phyloP scores from a whole-genome alignment of 2,888 invertebrate species.

The Leptopilina drosophilae region DNA sequence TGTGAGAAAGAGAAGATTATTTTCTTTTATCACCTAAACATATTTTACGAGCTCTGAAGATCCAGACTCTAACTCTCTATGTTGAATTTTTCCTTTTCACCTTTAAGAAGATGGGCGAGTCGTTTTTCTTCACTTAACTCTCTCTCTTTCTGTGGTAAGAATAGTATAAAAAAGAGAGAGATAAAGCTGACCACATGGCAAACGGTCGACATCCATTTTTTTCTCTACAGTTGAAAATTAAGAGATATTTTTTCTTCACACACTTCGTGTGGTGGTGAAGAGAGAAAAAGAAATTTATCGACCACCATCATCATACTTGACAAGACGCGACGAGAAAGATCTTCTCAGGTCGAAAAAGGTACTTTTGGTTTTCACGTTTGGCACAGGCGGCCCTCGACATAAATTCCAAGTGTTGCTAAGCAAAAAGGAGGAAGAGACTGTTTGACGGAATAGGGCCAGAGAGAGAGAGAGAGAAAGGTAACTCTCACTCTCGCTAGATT shows the following conservation, averaged over 20 bases:
- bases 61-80: background rate
- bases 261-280: too few relatives aligned
- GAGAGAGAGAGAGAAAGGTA: too few relatives aligned
- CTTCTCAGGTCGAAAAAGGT: background rate
- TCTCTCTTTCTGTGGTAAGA: too few relatives aligned
- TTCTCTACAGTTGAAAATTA: too few relatives aligned
- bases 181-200: background rate
- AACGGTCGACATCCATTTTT: background rate
- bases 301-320: too few relatives aligned
- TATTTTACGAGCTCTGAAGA: slow-evolving; percentile 20
- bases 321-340: slow-evolving; percentile 11
- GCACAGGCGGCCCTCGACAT: slow-evolving; percentile 29
- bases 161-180: too few relatives aligned
- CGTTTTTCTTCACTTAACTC: slow-evolving; percentile 21
- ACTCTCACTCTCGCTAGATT: too few relatives aligned
- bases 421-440: too few relatives aligned
- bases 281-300: background rate
- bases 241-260: too few relatives aligned
- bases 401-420: slow-evolving; percentile 25
- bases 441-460: too few relatives aligned
- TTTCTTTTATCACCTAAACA: slow-evolving; percentile 11
- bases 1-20: too few relatives aligned
- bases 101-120: background rate
- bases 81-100: background rate
- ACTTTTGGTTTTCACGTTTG: slow-evolving; percentile 2